A percentile compares a stretch with the other conserved stretches of the same genome.
Conservation (phyloP, 2,888 invertebrate species). For the Salticus scenicus region DNA sequence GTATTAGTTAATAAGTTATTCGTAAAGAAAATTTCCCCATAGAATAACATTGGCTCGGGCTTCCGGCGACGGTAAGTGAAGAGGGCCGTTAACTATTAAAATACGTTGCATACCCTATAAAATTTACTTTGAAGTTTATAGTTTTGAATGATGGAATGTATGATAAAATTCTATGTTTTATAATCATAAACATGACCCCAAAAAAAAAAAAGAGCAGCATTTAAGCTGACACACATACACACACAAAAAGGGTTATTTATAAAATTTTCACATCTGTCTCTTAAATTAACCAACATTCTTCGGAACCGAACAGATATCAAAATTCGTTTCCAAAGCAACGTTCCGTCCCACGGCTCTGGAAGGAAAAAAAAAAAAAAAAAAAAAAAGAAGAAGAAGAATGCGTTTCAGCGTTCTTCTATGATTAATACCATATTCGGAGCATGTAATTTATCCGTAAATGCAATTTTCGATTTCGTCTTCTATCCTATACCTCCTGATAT, state of each 20-base stretch:
- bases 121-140: too few species aligned
- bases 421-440: constrained; percentile 56
- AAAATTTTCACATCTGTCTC: constrained; percentile 16
- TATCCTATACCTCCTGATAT: constrained; percentile 20
- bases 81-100: too few species aligned
- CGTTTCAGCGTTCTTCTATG: constrained; percentile 28
- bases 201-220: too few species aligned
- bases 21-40: too few species aligned
- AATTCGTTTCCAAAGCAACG: constrained; percentile 11
- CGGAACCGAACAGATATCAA: background rate
- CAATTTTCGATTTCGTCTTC: constrained; percentile 47
- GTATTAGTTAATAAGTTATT: too few species aligned
- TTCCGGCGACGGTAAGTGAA: too few species aligned
- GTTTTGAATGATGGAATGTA: too few species aligned
- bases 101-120: too few species aligned
- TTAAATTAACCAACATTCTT: constrained; percentile 12
- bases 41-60: too few species aligned
- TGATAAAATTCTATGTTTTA: too few species aligned
- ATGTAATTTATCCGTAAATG: constrained; percentile 57
- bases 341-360: background rate
- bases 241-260: background rate
- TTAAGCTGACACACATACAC: too few species aligned
- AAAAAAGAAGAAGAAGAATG: background rate
- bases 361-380: background rate
- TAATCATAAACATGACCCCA: too few species aligned